phyloP scores from a whole-genome alignment of 2,113 vertebrate genomes.

The Stegastes partitus region DNA sequence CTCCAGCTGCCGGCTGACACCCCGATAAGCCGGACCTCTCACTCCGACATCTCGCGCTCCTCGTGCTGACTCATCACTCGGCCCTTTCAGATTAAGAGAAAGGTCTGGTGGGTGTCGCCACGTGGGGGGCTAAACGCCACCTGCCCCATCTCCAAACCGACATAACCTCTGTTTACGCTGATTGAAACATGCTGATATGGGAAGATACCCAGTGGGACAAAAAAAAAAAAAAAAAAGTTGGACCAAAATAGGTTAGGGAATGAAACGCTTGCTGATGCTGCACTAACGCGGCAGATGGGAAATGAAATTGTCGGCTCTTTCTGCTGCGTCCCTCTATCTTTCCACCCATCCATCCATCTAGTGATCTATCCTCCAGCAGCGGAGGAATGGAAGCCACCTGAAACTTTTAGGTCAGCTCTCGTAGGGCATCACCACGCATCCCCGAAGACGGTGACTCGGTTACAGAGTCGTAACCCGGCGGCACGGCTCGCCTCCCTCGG shows the following conservation, averaged over 20 bases:
- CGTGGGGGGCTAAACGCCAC: slow-evolving; percentile 58
- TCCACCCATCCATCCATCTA: slow-evolving; percentile 70
- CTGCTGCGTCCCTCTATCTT: slow-evolving; percentile 61
- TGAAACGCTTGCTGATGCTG: slow-evolving; percentile 79
- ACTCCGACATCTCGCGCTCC: slow-evolving; percentile 43
- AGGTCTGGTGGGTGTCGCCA: slow-evolving; percentile 64
- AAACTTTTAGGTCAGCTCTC: slow-evolving; percentile 68
- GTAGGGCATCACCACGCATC: slow-evolving; percentile 34
- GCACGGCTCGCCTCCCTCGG: slow-evolving; percentile 36
- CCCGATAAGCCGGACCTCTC: slow-evolving; percentile 69
- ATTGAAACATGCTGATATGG: slow-evolving; percentile 79
- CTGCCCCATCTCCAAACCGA: slow-evolving; percentile 54
- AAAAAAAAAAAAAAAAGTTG: slow-evolving; percentile 42
- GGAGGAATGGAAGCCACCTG: slow-evolving; percentile 46
- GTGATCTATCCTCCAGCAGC: slow-evolving; percentile 58
- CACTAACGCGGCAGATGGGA: slow-evolving; percentile 78
- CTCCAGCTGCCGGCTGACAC: slow-evolving; percentile 71
- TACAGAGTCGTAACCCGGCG: slow-evolving; percentile 49
- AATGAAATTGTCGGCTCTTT: slow-evolving; percentile 76
- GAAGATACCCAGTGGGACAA: slow-evolving; percentile 28
- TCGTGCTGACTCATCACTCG: slow-evolving; percentile 73
- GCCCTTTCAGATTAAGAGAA: slow-evolving; percentile 75
- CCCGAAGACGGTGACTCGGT: slow-evolving; percentile 34
- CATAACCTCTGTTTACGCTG: slow-evolving; percentile 73
- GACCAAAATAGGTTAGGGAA: slow-evolving; percentile 74